phyloP scores from a whole-genome alignment of 1,140 invertebrate genomes.

The Trachymyrmex cornetzi region DNA sequence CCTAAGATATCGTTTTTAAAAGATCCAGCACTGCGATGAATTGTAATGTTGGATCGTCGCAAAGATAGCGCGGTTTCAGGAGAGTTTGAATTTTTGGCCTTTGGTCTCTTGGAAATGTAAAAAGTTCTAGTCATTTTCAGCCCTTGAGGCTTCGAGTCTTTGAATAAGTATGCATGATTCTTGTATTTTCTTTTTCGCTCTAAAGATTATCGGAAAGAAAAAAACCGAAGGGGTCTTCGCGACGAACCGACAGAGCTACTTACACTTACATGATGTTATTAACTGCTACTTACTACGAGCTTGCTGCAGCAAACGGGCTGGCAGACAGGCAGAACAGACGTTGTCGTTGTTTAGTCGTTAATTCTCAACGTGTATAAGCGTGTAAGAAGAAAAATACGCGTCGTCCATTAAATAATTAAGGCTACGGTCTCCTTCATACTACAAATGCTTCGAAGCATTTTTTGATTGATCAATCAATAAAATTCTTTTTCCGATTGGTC shows the following conservation, averaged over 20 bases:
- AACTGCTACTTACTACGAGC: constrained; percentile 77
- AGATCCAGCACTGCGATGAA: constrained; percentile 46
- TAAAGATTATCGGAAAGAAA: neutral
- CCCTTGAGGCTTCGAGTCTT: neutral
- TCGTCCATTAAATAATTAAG: constrained; percentile 83
- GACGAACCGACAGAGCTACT: constrained; percentile 51
- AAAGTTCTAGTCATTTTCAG: constrained; percentile 1
- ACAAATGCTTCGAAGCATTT: too few species aligned
- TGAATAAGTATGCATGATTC: neutral
- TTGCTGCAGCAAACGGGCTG: constrained; percentile 79
- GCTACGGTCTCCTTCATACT: too few species aligned
- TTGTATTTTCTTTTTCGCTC: neutral
- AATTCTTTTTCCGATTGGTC: too few species aligned
- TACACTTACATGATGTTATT: constrained; percentile 71
- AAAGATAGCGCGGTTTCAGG: constrained; percentile 15
- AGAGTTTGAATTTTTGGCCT: neutral
- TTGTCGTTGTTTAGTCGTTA: constrained; percentile 84
- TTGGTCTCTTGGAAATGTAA: constrained; percentile 15
- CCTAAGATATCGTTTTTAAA: constrained; percentile 32
- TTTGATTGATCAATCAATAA: too few species aligned
- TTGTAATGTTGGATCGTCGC: constrained; percentile 52
- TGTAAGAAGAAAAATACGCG: constrained; percentile 67
- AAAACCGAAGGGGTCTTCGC: constrained; percentile 20
- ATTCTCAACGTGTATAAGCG: constrained; percentile 83
- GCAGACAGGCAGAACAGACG: constrained; percentile 71